Evolutionary conservation across 2,797 vertebrate genomes (phyloP), one percentile per base, ranked within the genome.

Genomic region (Betta splendens): DNA sequence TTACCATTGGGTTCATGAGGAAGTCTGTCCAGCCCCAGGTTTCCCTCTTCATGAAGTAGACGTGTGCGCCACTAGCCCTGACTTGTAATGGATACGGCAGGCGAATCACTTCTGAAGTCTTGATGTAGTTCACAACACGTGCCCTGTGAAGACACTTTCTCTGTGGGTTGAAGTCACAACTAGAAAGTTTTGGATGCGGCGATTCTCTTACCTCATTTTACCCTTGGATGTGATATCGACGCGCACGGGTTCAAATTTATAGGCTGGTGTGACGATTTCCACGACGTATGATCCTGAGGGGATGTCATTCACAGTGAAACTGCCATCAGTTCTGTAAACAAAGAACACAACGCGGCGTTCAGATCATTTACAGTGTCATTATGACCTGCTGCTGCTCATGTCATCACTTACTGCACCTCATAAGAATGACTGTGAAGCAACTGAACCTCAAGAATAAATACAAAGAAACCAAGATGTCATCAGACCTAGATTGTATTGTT

Each of bases 11-110:
- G 69, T 99, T 99, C 97, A 99, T 99, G 23, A 99, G 94, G 80
- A 99, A 99, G 84, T 99, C 98, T 22, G 96, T 97, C 98, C 98
- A 99, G 17, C 96, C 97, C 98, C 97, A 99, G 7, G 96, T 98
- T 76, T 99, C 98, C 68, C 98, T 92, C 87, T 98, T 99, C 89
- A 98, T 94, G 57, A 99, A 99, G 79, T 98, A 99, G 16, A 88
- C 94, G 73, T 94, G 94, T 40, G 93, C 92, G 7, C 97, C 98
- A 26, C 76, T 88, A 25, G 97, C 92, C 75, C 95, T 93, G 85
- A 99, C 89, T 69, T 98, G 98, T 16, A 99, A 95, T 33, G 98
- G 97, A 62, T 99, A 99, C 0, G 95, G 93, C 75, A 97, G 91
- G 53, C 96, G 91, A 60, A 96, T 89, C 5, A 99, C 98, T 90